These are phyloP conservation scores for Megalops cyprinoides DNA, from an alignment of 2,797 vertebrate species.

Conservation along the genomic window DNA sequence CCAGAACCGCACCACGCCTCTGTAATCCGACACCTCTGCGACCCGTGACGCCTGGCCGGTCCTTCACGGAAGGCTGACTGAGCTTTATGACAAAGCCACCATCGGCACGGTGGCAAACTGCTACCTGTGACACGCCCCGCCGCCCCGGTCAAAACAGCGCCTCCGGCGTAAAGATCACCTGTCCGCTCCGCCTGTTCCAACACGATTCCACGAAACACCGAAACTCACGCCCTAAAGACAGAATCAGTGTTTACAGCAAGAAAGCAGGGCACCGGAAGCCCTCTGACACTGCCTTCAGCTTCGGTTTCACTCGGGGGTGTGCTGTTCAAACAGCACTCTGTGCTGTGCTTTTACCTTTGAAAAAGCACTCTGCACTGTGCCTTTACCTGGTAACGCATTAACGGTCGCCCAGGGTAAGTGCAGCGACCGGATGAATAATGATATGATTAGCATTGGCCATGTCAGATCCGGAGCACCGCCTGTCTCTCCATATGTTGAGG, in stretches of 20 bases:
- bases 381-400: no score
- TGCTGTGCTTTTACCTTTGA: neutral
- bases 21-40: neutral
- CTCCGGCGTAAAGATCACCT: constrained; percentile 11
- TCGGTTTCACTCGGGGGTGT: no score
- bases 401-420: neutral
- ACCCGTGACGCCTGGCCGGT: neutral
- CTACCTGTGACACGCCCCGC: constrained; percentile 36
- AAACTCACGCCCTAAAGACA: no score
- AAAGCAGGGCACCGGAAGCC: no score
- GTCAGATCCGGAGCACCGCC: neutral
- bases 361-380: neutral
- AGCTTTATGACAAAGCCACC: neutral
- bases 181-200: neutral
- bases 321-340: no score
- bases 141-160: constrained; percentile 29
- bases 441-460: neutral
- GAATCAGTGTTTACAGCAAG: no score
- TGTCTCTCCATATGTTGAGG: neutral
- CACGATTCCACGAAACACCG: no score
- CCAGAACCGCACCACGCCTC: neutral
- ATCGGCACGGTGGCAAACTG: constrained; percentile 12
- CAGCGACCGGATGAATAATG: neutral
- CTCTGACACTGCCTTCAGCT: constrained; percentile 17
- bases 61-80: constrained; percentile 15